A percentile compares a stretch with the other conserved stretches of the same genome.
phyloP scores from a whole-genome alignment of 2,797 vertebrate genomes.

The Orientallactaga sibirica region DNA sequence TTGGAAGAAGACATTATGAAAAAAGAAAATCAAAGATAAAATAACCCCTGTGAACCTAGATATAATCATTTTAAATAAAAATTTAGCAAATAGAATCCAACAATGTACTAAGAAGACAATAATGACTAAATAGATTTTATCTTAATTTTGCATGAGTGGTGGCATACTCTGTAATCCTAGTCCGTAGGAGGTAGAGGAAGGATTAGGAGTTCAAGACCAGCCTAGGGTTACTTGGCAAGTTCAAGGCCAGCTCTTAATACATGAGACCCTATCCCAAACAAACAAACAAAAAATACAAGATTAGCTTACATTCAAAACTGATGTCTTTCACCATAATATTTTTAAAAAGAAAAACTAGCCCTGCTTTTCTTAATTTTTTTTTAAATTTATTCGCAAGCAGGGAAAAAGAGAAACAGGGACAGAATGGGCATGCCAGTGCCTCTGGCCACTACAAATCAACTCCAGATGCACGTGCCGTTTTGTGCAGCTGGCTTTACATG shows the following conservation, averaged over 20 bases:
- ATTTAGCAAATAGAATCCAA: conserved; percentile 29
- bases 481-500: too few species aligned
- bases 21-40: conserved; percentile 40
- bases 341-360: neutral
- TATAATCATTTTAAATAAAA: conserved; percentile 30
- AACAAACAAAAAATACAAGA: neutral
- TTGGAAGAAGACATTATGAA: neutral
- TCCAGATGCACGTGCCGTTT: too few species aligned
- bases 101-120: conserved; percentile 10
- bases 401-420: too few species aligned
- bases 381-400: too few species aligned
- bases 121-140: conserved; percentile 3
- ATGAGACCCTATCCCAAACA: neutral
- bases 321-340: neutral
- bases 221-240: neutral
- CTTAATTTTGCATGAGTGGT: neutral
- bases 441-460: too few species aligned
- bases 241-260: neutral
- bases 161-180: too few species aligned
- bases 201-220: too few species aligned
- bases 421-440: too few species aligned
- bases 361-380: too few species aligned
- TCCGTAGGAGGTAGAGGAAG: too few species aligned
- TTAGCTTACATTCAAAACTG: neutral
- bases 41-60: conserved; percentile 19